These are phyloP conservation scores for Anguilla japonica DNA, from an alignment of 2,113 vertebrate species.

Conservation along the genomic window DNA sequence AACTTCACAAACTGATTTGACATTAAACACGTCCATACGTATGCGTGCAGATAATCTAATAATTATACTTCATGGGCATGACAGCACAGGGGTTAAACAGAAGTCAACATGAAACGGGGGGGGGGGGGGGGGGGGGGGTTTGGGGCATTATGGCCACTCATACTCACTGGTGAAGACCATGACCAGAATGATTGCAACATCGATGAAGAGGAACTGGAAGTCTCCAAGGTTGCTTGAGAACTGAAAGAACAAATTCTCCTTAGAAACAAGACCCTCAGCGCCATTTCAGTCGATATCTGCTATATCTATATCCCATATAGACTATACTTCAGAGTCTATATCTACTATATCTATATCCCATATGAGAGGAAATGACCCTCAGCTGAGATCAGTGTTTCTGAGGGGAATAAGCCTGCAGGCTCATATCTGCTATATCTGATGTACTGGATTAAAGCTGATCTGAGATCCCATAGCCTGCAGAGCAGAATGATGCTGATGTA, in stretches of 20 bases:
- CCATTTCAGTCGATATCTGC: too few species aligned
- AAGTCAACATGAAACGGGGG: background rate
- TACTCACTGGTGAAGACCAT: slow-evolving; percentile 85
- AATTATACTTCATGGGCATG: background rate
- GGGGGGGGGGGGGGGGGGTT: too few species aligned
- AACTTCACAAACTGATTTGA: background rate
- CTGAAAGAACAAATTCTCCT: slow-evolving; percentile 49
- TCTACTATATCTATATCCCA: too few species aligned
- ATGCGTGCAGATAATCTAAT: background rate
- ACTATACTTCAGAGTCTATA: too few species aligned
- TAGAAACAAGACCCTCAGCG: background rate
- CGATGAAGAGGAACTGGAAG: slow-evolving; percentile 95
- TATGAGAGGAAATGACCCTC: too few species aligned
- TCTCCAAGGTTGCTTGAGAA: slow-evolving; percentile 88
- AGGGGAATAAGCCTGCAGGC: too few species aligned
- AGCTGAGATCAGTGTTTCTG: too few species aligned
- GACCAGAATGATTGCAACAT: slow-evolving; percentile 81
- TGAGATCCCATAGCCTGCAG: background rate
- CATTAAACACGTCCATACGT: background rate
- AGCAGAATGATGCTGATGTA: background rate
- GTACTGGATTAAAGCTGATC: background rate
- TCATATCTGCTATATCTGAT: too few species aligned
- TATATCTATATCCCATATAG: too few species aligned
- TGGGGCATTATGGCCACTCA: background rate
- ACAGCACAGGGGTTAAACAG: background rate